Evolutionary conservation across 2,888 invertebrate species (phyloP).

Genomic region (Cyrtodaria siliqua): DNA sequence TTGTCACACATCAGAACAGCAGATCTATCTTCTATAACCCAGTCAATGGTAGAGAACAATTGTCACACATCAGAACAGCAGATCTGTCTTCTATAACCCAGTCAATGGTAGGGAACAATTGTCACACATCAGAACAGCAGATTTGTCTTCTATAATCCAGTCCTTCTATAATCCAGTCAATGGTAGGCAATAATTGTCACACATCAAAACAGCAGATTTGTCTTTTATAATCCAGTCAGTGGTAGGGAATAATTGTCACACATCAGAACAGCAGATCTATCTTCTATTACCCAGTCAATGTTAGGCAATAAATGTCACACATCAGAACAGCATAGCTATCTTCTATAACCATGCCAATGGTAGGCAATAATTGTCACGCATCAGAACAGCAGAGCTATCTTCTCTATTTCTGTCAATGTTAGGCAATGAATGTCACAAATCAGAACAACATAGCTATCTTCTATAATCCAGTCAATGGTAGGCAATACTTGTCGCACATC

Average conservation of each 20-base stretch:
- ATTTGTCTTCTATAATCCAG: slow-evolving; percentile 97
- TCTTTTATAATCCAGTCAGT: slow-evolving; percentile 97
- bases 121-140: slow-evolving; percentile 97
- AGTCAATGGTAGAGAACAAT: slow-evolving; percentile 96
- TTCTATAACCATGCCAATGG: slow-evolving; percentile 98
- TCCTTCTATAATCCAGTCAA: too few relatives aligned
- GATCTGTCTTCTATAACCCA: too few relatives aligned
- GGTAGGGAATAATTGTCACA: slow-evolving; percentile 97
- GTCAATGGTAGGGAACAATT: too few relatives aligned
- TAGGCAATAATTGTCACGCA: slow-evolving; percentile 95
- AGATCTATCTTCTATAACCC: slow-evolving; percentile 97
- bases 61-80: too few relatives aligned
- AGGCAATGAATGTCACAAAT: slow-evolving; percentile 95
- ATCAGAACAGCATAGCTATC: slow-evolving; percentile 96
- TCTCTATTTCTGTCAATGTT: slow-evolving; percentile 97
- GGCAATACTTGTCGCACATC: too few relatives aligned
- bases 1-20: slow-evolving; percentile 98
- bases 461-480: slow-evolving; percentile 97
- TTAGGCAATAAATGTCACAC: slow-evolving; percentile 98
- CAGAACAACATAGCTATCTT: slow-evolving; percentile 97
- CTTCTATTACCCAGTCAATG: slow-evolving; percentile 97
- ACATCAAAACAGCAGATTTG: slow-evolving; percentile 96
- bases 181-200: slow-evolving; percentile 96
- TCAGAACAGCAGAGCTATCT: slow-evolving; percentile 96
- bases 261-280: slow-evolving; percentile 97